Evolutionary conservation across 1,140 invertebrate genomes (phyloP), one percentile per base, ranked within the genome.

Genomic region (Pomacea maculata): DNA sequence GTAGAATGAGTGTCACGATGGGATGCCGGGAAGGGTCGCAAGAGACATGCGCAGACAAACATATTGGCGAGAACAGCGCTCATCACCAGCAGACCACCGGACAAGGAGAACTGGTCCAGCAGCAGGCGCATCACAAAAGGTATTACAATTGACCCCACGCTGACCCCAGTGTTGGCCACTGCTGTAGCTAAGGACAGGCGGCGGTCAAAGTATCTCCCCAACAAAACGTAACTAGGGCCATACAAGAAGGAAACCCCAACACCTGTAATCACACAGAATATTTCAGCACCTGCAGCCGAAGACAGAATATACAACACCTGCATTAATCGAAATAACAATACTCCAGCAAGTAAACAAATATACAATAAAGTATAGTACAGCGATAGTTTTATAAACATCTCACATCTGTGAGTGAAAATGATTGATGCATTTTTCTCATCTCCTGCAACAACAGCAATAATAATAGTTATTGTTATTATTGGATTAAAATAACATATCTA

Each of bases 121-220:
- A 78, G 8, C 12, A 17, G 15, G 3, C 65, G n/a, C n/a, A 68
- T 5, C n/a, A 78, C 45, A 25, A 68, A 21, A 19, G 75, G 75
- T 3, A 78, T 29, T 10, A 78, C n/a, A n/a, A 78, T 2, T 3
- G 21, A 7, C 0, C 75, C 75, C 0, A 52, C 75, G 17, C 75
- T 78, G 14, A 78, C 65, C 15, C 75, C 75, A 1, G 63, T 67
- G 75, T 78, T 78, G 52, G 63, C 75, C 55, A 78, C 61, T 15
- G 75, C 63, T 52, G n/a, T 57, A 45, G 75, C 75, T 7, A 78
- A 11, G 17, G 61, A 54, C 61, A 65, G 61, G 19, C 64, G 61
- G 2, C 25, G n/a, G 15, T 65, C 29, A 17, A 78, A 78, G 45
- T 78, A 78, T 17, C 67, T 78, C 2, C 75, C 75, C 12, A 78